These are phyloP conservation scores for Drosophila kohkoa DNA, from an alignment of 1,140 invertebrate genomes.

Conservation along the genomic window DNA sequence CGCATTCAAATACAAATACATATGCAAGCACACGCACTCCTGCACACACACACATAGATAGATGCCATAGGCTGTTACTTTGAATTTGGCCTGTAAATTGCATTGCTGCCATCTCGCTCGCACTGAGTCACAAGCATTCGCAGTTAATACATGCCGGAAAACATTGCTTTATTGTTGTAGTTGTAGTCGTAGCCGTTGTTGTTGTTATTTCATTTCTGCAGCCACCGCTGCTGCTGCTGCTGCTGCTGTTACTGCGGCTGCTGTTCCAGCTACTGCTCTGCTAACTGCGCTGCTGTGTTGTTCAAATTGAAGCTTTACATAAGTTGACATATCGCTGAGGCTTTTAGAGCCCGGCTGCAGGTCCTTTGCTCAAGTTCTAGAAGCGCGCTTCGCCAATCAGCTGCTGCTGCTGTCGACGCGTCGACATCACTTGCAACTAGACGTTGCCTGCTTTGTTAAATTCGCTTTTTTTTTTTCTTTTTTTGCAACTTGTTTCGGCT, in stretches of 20 bases:
- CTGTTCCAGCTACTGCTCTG: conserved; percentile 1
- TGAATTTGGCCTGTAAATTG: conserved; percentile 70
- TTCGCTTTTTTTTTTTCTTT: conserved; percentile 1
- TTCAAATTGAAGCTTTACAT: conserved; percentile 67
- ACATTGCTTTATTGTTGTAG: conserved; percentile 36
- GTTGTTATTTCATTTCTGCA: conserved; percentile 19
- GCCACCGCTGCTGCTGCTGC: conserved; percentile 16
- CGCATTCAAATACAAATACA: background rate
- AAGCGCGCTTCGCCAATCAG: conserved; percentile 55
- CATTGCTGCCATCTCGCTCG: conserved; percentile 74
- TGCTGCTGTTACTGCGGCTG: conserved; percentile 6
- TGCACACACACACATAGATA: conserved; percentile 12
- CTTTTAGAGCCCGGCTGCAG: conserved; percentile 77
- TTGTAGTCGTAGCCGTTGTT: conserved; percentile 1
- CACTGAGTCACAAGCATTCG: conserved; percentile 45
- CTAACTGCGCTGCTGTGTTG: conserved; percentile 19
- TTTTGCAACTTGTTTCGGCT: conserved; percentile 64
- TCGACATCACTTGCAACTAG: conserved; percentile 49
- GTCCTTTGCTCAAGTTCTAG: conserved; percentile 73
- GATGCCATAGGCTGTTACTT: conserved; percentile 54
- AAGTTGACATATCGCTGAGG: conserved; percentile 71
- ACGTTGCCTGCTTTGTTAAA: conserved; percentile 22
- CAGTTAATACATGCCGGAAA: conserved; percentile 69
- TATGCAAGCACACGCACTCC: conserved; percentile 10
- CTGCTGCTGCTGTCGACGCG: conserved; percentile 55